phyloP scores from a whole-genome alignment of 2,888 invertebrate genomes.

The Gryllus longicercus region DNA sequence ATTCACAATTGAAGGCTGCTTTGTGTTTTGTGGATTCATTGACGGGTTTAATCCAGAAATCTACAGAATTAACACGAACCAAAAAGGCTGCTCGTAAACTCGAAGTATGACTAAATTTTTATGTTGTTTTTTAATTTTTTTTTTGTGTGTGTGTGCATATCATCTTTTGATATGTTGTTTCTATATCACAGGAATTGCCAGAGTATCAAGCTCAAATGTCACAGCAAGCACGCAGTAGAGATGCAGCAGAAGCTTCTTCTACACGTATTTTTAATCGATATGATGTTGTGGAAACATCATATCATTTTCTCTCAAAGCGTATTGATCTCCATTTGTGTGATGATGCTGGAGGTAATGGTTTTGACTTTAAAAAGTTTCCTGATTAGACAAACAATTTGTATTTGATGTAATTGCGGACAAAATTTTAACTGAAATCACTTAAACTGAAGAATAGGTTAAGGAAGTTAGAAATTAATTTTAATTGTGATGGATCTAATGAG shows the following conservation, averaged over 20 bases:
- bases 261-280: conserved; percentile 72
- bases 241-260: conserved; percentile 42
- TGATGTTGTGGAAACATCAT: conserved; percentile 96
- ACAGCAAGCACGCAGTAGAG: conserved; percentile 54
- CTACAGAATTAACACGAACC: conserved; percentile 73
- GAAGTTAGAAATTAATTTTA: no score
- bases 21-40: conserved; percentile 84
- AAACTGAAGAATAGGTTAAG: no score
- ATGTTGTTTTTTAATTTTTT: conserved; percentile 24
- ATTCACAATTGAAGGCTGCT: conserved; percentile 91
- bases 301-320: conserved; percentile 88
- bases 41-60: conserved; percentile 73
- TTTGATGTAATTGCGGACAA: no score
- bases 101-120: conserved; percentile 51
- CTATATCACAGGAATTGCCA: conserved; percentile 56
- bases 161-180: neutral
- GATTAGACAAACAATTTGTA: neutral
- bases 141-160: neutral
- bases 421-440: no score
- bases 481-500: no score
- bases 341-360: conserved; percentile 72
- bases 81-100: conserved; percentile 82
- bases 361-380: conserved; percentile 43
- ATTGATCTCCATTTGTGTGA: conserved; percentile 96
- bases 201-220: conserved; percentile 70